phyloP scores from a whole-genome alignment of 1,140 invertebrate species.

The Danaus melanippus region DNA sequence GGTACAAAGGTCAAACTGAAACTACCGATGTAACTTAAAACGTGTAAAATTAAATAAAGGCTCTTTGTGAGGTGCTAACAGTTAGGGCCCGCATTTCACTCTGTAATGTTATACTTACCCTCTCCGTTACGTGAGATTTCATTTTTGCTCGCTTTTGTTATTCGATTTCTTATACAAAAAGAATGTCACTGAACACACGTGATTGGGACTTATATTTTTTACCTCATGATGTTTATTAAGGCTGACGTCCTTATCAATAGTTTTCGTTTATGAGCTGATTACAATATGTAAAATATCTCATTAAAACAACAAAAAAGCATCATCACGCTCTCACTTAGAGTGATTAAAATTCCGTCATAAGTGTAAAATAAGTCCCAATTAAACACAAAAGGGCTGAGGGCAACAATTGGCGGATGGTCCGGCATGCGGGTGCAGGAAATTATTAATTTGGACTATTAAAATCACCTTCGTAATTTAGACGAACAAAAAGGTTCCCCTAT shows the following conservation, averaged over 20 bases:
- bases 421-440: constrained; percentile 44
- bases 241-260: no score
- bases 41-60: constrained; percentile 20
- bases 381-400: constrained; percentile 40
- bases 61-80: constrained; percentile 19
- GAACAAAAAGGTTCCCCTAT: constrained; percentile 34
- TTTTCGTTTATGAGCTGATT: no score
- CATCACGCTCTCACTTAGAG: constrained; percentile 19
- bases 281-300: neutral
- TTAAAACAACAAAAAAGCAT: constrained; percentile 7
- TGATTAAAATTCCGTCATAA: constrained; percentile 29
- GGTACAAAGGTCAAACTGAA: constrained; percentile 12
- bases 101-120: constrained; percentile 3
- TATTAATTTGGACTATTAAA: constrained; percentile 50
- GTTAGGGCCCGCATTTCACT: constrained; percentile 14
- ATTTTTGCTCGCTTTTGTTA: no score
- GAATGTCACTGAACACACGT: neutral
- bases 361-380: constrained; percentile 39
- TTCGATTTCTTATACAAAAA: no score
- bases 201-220: neutral
- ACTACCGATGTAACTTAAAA: constrained; percentile 12
- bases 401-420: constrained; percentile 29
- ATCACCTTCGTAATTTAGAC: constrained; percentile 45
- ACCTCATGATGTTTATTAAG: no score
- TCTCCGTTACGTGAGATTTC: constrained; percentile 1